These are phyloP conservation scores for Mesocricetus auratus DNA, from an alignment of 2,113 vertebrate species.

Conservation along the genomic window DNA sequence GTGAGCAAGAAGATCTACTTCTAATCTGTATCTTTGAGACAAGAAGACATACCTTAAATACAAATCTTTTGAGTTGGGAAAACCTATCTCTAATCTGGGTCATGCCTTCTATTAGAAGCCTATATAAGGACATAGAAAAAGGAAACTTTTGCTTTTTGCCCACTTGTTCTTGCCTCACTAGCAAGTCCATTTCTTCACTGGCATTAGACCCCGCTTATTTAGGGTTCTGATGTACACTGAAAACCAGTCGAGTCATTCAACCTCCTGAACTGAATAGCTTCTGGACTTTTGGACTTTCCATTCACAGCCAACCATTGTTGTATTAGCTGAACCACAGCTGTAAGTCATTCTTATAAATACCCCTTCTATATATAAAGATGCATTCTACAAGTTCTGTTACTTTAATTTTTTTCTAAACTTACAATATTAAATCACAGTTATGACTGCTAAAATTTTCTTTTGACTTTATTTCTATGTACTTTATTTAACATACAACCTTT, in stretches of 20 bases:
- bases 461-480: background rate
- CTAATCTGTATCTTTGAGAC: background rate
- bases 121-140: background rate
- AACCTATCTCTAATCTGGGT: background rate
- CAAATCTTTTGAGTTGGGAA: background rate
- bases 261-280: background rate
- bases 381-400: background rate
- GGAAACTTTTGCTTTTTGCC: background rate
- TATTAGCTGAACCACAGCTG: background rate
- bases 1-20: background rate
- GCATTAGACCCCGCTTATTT: background rate
- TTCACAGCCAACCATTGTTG: background rate
- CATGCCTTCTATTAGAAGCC: background rate
- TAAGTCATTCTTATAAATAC: background rate
- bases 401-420: background rate
- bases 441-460: conserved; percentile 14
- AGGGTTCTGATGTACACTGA: background rate
- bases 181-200: background rate
- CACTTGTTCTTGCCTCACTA: background rate
- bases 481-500: background rate
- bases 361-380: background rate
- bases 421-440: conserved; percentile 44
- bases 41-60: background rate
- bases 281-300: background rate
- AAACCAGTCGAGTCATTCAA: background rate